Evolutionary conservation across 1,140 invertebrate genomes (phyloP), one percentile per base, ranked within the genome.

Genomic region (Bombus affinis): DNA sequence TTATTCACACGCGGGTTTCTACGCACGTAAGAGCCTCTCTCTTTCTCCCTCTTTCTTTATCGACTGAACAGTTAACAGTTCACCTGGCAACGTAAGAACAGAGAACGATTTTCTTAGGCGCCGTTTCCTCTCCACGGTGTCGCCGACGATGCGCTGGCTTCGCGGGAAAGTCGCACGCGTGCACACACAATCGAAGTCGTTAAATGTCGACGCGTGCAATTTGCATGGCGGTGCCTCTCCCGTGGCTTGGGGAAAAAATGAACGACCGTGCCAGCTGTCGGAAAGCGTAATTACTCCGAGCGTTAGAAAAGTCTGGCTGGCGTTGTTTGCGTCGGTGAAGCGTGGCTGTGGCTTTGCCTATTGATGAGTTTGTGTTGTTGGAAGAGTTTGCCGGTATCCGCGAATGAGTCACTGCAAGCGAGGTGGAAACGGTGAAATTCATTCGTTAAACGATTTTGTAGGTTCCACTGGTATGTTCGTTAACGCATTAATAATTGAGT

Each of bases 1-100:
- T 90, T 90, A 90, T 86, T 90, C 89, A 90, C 71, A 65, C 44
- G n/a, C 37, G 85, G 37, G 47, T 70, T 82, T 44, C 53, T 47
- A 32, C 76, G 22, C 35, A 47, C 44, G 47, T 35, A 42, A 35
- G n/a, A 28, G n/a, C 12, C 39, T 10, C 3, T 39, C 15, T 65
- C 65, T n/a, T 39, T 39, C 57, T 77, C 57, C 32, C 37, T 65
- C 35, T 9, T 18, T 66, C 32, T n/a, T 12, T 13, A 15, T 22
- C n/a, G 39, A 66, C n/a, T 9, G 65, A 18, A 13, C 32, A 66
- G 65, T 32, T 35, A 32, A 32, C n/a, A 72, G 15, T 53, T 53
- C 47, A 53, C 18, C 47, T 53, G 47, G 47, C 65, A n/a, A 66
- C n/a, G 32, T n/a, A 32, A 66, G 65, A 15, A 66, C 65, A 13